Conservation (phyloP, 1,140 invertebrate species). For the Trachelipus rathkii region DNA sequence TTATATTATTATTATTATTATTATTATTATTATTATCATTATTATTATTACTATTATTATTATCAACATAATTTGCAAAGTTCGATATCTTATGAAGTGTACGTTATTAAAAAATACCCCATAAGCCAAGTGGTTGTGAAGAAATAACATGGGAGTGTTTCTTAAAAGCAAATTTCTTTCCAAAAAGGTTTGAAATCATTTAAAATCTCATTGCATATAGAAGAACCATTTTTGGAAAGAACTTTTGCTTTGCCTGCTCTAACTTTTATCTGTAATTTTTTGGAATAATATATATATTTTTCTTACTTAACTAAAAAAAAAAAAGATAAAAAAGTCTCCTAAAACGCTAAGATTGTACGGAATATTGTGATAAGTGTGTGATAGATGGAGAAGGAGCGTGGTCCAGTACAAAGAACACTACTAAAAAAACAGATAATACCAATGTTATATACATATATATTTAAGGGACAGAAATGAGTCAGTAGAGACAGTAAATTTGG, state of each 20-base stretch:
- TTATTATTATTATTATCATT: too few species aligned
- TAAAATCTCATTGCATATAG: constrained; percentile 33
- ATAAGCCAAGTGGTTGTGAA: constrained; percentile 39
- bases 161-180: constrained; percentile 43
- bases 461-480: too few species aligned
- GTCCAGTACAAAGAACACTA: not conserved
- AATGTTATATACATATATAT: not conserved
- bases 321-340: too few species aligned
- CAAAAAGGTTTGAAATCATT: constrained; percentile 41
- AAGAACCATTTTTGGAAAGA: constrained; percentile 20
- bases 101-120: constrained; percentile 37
- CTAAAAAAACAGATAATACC: too few species aligned
- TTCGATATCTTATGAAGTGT: constrained; percentile 38
- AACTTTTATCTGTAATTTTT: constrained; percentile 26
- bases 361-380: constrained; percentile 43
- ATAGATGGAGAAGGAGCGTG: not conserved
- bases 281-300: constrained; percentile 44
- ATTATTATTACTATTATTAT: too few species aligned
- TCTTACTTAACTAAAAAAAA: constrained; percentile 46
- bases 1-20: constrained; percentile 43
- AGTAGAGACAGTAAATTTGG: not conserved
- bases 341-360: constrained; percentile 46
- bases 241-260: constrained; percentile 24
- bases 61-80: too few species aligned
- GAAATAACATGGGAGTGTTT: constrained; percentile 35